A percentile compares a stretch with the other conserved stretches of the same genome.
phyloP scores from a whole-genome alignment of 2,888 invertebrate species.

The Zele albiditarsus region DNA sequence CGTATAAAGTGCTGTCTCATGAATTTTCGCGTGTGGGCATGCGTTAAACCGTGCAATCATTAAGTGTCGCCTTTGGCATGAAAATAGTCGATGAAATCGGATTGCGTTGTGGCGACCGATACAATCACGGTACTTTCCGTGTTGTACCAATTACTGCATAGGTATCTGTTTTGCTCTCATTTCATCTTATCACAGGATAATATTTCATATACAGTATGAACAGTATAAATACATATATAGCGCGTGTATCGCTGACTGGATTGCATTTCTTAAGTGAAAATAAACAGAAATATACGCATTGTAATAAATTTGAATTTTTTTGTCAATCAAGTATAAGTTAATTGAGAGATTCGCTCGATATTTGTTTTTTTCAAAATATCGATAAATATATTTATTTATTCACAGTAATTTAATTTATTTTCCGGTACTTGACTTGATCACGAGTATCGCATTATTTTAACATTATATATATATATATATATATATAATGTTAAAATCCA shows the following conservation, averaged over 20 bases:
- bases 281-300: too few species aligned
- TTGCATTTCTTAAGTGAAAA: too few species aligned
- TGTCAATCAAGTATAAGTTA: too few species aligned
- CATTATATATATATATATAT: neutral
- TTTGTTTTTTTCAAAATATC: neutral
- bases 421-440: neutral
- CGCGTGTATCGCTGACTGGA: too few species aligned
- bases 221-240: neutral
- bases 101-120: slow-evolving; percentile 39
- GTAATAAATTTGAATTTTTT: too few species aligned
- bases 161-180: slow-evolving; percentile 13
- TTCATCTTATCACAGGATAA: slow-evolving; percentile 25
- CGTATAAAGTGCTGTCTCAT: slow-evolving; percentile 57
- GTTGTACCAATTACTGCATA: slow-evolving; percentile 7
- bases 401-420: neutral
- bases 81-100: slow-evolving; percentile 42
- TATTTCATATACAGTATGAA: neutral
- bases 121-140: slow-evolving; percentile 25
- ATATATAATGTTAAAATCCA: neutral
- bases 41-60: slow-evolving; percentile 62
- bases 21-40: slow-evolving; percentile 65
- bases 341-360: too few species aligned
- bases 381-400: neutral
- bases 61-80: slow-evolving; percentile 59
- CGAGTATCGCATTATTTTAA: neutral